Evolutionary conservation across 2,113 vertebrate species (phyloP), one percentile per base, ranked within the genome.

Genomic region (Kryptolebias marmoratus): DNA sequence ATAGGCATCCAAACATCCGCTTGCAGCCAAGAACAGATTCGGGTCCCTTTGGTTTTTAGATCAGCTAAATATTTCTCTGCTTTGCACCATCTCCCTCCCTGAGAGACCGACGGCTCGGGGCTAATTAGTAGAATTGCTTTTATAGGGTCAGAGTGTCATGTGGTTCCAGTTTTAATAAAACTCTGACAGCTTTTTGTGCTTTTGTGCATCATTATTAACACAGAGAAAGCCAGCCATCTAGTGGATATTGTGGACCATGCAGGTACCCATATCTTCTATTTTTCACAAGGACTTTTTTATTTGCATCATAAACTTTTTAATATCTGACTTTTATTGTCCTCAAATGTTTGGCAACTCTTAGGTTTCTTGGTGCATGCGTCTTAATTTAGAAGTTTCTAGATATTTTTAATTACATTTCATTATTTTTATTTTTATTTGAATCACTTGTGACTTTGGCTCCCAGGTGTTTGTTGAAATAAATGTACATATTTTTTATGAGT

Each of bases 191-290:
- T 27, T 11, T 67, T 47, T 14, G 11, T 32, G 63, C 10, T 5
- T 16, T 27, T n/a, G 3, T 11, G 15, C 1, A 16, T 11, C 16
- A 31, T 11, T 27, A 13, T 60, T 44, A 14, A 15, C 71, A 64
- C 68, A 80, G 81, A 64, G 73, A 65, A 75, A 86, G 61, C 1
- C 71, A 87, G 88, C 80, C 88, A 83, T 61, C 90, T 85, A n/a
- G 45, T 81, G 90, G 90, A 59, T 58, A 44, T 13, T n/a, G 27
- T 15, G 13, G 42, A 64, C 57, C 14, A 5, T 70, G 57, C 75
- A 84, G 58, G 13, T 4, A 2, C 4, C 68, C n/a, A 32, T 6
- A 11, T 50, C 11, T 28, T 31, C 16, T 22, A 22, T 22, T 8
- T 10, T 5, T 42, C 11, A 42, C 30, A 15, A 32, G 5, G 4